phyloP scores from a whole-genome alignment of 2,888 invertebrate species.

The Drepana falcataria region DNA sequence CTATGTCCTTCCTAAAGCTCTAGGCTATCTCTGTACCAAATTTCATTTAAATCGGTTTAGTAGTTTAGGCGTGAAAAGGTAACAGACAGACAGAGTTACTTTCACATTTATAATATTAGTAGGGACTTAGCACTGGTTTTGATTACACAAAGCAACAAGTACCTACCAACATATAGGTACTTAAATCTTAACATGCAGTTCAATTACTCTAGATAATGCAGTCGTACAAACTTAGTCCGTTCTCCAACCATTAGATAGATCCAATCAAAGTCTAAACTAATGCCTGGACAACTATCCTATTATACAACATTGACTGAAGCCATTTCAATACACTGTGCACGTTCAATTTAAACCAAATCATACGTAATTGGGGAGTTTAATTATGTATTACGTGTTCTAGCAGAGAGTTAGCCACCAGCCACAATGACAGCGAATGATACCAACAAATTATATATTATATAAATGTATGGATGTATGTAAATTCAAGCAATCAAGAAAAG shows the following conservation, averaged over 20 bases:
- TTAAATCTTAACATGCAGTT: background rate
- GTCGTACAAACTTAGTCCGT: background rate
- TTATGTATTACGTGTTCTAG: background rate
- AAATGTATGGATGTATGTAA: too few relatives aligned
- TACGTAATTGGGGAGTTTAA: conserved; percentile 48
- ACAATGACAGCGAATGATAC: background rate
- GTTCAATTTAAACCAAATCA: conserved; percentile 44
- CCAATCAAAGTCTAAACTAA: background rate
- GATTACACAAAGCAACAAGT: too few relatives aligned
- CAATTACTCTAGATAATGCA: background rate
- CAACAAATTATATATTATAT: too few relatives aligned
- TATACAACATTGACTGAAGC: background rate
- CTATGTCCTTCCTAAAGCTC: too few relatives aligned
- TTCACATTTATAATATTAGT: too few relatives aligned
- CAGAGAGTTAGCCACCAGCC: background rate
- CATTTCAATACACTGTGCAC: conserved; percentile 30
- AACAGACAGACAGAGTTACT: too few relatives aligned
- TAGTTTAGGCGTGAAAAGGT: too few relatives aligned
- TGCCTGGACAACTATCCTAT: background rate
- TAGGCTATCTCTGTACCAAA: too few relatives aligned
- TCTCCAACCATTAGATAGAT: background rate
- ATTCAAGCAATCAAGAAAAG: too few relatives aligned
- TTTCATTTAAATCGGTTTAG: too few relatives aligned
- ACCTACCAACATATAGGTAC: too few relatives aligned
- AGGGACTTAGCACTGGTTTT: too few relatives aligned